Evolutionary conservation across 2,797 vertebrate genomes (phyloP).

Genomic region (Mus spretus): DNA sequence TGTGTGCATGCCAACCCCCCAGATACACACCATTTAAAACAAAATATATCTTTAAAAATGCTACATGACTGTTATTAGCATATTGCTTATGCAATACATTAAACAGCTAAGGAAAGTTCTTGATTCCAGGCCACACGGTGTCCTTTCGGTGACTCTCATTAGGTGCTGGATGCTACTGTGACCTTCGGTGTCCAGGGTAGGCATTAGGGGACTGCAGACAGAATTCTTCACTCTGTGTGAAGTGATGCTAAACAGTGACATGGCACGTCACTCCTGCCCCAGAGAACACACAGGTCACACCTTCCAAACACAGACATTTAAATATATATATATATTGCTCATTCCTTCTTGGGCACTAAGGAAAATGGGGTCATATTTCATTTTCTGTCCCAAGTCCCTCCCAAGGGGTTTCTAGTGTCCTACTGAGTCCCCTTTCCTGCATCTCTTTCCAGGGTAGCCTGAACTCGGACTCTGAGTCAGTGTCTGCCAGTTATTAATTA

Average conservation of each 20-base stretch:
- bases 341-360: background rate
- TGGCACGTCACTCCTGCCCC: rapidly evolving
- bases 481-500: background rate
- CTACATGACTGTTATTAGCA: background rate
- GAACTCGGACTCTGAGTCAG: background rate
- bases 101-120: background rate
- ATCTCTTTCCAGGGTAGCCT: background rate
- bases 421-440: rapidly evolving
- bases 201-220: background rate
- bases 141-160: background rate
- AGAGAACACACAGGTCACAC: rapidly evolving
- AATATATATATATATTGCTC: background rate
- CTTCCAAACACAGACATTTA: background rate
- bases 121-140: background rate
- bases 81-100: background rate
- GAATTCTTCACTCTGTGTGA: background rate
- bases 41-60: background rate
- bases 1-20: no score
- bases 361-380: background rate
- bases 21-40: background rate
- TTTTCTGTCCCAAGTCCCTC: background rate
- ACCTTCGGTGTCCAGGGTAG: background rate
- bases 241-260: background rate
- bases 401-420: background rate
- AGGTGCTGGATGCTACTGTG: background rate